These are phyloP conservation scores for Brenthis daphne DNA, from an alignment of 2,888 invertebrate genomes.

Conservation along the genomic window DNA sequence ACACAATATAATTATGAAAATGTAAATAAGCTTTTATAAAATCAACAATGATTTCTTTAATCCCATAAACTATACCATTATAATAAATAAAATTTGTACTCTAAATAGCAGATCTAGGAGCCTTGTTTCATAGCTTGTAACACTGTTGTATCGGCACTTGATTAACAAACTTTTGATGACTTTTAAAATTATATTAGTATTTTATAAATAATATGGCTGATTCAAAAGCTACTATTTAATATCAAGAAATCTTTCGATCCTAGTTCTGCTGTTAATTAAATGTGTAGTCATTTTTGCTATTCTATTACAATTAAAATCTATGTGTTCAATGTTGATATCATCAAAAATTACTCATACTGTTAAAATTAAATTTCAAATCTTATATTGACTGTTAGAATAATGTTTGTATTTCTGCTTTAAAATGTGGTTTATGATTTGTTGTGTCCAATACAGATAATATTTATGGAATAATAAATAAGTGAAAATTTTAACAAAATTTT, in stretches of 20 bases:
- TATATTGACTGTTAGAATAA: constrained; percentile 18
- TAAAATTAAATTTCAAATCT: constrained; percentile 29
- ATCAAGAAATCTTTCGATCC: background rate
- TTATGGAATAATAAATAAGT: constrained; percentile 24
- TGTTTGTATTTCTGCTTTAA: constrained; percentile 17
- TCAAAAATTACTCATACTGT: constrained; percentile 23
- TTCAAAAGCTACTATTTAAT: constrained; percentile 6
- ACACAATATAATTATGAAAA: background rate
- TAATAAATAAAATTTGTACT: constrained; percentile 1
- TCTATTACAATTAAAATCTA: constrained; percentile 10
- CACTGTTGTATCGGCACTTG: background rate
- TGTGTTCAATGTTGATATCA: constrained; percentile 37
- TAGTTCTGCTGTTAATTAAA: constrained; percentile 12
- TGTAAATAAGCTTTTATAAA: constrained; percentile 22
- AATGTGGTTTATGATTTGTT: constrained; percentile 20
- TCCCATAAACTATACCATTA: constrained; percentile 1
- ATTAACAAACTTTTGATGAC: constrained; percentile 15
- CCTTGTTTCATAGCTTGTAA: background rate
- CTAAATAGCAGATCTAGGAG: background rate
- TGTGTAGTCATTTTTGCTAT: constrained; percentile 22
- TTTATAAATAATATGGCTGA: constrained; percentile 9
- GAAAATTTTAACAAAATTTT: background rate
- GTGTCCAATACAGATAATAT: constrained; percentile 18
- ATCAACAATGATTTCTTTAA: background rate
- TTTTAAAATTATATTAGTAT: constrained; percentile 16